Conservation (phyloP, 2,888 invertebrate genomes). For the Cheilosia scutellata region DNA sequence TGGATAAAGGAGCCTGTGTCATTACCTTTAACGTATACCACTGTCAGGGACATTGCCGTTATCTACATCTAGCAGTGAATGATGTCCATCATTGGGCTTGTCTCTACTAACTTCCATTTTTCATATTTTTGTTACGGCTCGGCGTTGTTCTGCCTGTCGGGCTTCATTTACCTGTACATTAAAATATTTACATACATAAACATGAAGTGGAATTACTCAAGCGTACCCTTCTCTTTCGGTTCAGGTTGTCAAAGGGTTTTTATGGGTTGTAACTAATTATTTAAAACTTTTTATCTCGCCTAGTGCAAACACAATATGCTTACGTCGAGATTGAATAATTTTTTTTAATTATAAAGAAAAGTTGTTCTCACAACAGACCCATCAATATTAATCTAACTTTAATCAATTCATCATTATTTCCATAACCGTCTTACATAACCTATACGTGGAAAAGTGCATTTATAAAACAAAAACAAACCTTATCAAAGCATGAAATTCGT, state of each 20-base stretch:
- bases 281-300: not conserved
- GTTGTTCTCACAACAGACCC: conserved; percentile 16
- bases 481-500: conserved; percentile 7
- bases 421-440: conserved; percentile 30
- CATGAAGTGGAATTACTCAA: not conserved
- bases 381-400: conserved; percentile 30
- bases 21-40: too few species aligned
- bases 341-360: conserved; percentile 25
- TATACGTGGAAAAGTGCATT: conserved; percentile 6
- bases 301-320: not conserved
- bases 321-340: conserved; percentile 32
- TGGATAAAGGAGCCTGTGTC: too few species aligned
- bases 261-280: not conserved
- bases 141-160: not conserved
- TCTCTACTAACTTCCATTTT: not conserved
- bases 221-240: not conserved
- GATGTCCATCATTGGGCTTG: too few species aligned
- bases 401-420: conserved; percentile 41
- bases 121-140: not conserved
- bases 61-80: too few species aligned
- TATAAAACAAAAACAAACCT: not conserved
- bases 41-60: too few species aligned
- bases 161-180: not conserved
- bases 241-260: conserved; percentile 1
- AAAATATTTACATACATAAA: not conserved